Evolutionary conservation across 2,113 vertebrate genomes (phyloP).

Genomic region (Scolopax mira): DNA sequence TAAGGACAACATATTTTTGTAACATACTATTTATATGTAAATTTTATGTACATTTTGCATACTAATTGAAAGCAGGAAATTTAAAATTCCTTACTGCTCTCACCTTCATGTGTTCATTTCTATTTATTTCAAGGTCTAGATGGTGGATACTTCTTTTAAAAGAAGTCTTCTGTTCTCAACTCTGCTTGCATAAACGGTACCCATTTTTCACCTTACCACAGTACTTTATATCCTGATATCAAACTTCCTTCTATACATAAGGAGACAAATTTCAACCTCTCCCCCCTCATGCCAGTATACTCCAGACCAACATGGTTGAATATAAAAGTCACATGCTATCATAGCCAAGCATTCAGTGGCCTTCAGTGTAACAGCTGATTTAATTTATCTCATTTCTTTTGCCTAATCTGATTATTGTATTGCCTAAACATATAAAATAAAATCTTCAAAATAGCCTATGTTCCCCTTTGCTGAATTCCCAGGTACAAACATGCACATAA

Average conservation of each 20-base stretch:
- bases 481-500: fast-evolving
- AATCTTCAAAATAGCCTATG: neutral
- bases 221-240: neutral
- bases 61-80: neutral
- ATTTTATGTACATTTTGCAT: neutral
- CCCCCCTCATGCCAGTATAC: neutral
- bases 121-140: neutral
- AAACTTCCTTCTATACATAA: neutral
- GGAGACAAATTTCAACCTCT: neutral
- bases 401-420: neutral
- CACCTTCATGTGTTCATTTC: neutral
- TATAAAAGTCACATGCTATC: neutral
- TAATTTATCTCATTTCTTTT: neutral
- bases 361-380: neutral
- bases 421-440: neutral
- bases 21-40: neutral
- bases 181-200: neutral
- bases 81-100: neutral
- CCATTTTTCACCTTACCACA: neutral
- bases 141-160: neutral
- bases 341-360: neutral
- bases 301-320: neutral
- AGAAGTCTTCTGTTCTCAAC: neutral
- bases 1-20: neutral
- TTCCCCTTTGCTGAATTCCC: neutral